Evolutionary conservation across 2,888 invertebrate species (phyloP), one percentile per base, ranked within the genome.

Genomic region (Trissonchulus sp.): DNA sequence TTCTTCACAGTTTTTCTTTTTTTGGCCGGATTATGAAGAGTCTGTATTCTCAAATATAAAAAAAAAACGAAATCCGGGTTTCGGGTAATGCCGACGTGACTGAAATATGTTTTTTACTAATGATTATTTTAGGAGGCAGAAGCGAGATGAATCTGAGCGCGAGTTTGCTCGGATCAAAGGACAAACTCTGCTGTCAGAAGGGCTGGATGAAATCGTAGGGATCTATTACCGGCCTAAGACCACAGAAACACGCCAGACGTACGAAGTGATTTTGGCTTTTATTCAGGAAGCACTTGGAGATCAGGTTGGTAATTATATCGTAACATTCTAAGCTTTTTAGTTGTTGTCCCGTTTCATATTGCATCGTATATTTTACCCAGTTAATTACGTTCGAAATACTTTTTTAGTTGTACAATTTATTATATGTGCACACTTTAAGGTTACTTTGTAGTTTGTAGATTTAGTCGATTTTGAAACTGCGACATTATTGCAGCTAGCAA

Each of bases 281-380:
- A 93, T 99, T 85, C 97, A 98, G 88, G 94, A 94, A 82, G 93
- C 96, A 0, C 88, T 99, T 0, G 97, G 98, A 0, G 99, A 99
- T 87, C 89, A 89, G 86, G 88, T 87, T 76, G 74, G 76, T 35
- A 23, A n/a, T 63, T 62, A 34, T n/a, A n/a, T n/a, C n/a, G n/a
- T n/a, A n/a, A n/a, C 62, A 65, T 78, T 30, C 1, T 78, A 63
- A 33, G 34, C 3, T 78, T 18, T n/a, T 63, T 74, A 60, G 23
- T 33, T 18, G 23, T 74, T 71, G 37, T 85, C 77, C 38, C 28
- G 30, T 63, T 63, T 75, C 8, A 48, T 48, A 8, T 18, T 8
- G 48, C 8, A 48, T 8, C 48, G 8, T 18, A 48, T 48, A 8
- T 48, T 48, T 48, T 48, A 48, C 18, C 48, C 15, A 48, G 8